A percentile compares a stretch with the other conserved stretches of the same genome.
These are phyloP conservation scores for Dysmachus trigonus DNA, from an alignment of 2,888 invertebrate species.

Conservation along the genomic window DNA sequence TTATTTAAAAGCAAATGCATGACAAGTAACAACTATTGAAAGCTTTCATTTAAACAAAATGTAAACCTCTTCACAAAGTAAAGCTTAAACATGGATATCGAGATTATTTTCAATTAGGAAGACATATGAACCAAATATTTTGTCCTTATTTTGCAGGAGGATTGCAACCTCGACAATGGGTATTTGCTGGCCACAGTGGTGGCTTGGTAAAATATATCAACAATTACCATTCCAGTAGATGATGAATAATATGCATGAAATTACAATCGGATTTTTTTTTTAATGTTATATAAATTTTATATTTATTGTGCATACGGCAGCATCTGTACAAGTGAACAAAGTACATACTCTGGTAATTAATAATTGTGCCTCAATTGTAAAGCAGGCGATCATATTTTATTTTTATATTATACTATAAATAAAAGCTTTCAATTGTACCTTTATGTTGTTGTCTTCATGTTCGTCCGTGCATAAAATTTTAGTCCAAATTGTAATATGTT, in stretches of 20 bases:
- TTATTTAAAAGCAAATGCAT: background rate
- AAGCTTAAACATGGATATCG: background rate
- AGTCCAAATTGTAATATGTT: background rate
- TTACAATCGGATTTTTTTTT: slow-evolving; percentile 28
- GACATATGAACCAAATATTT: background rate
- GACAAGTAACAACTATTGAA: background rate
- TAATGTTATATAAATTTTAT: slow-evolving; percentile 43
- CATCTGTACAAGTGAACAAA: background rate
- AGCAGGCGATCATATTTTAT: background rate
- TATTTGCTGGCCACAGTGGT: slow-evolving; percentile 72
- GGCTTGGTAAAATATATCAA: slow-evolving; percentile 65
- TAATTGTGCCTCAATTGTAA: background rate
- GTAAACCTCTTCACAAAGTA: background rate
- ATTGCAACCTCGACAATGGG: slow-evolving; percentile 72
- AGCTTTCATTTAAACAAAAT: slow-evolving; percentile 23
- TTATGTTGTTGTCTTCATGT: background rate
- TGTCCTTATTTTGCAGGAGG: slow-evolving; percentile 71
- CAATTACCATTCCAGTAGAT: background rate
- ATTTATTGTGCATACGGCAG: background rate
- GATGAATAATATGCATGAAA: background rate
- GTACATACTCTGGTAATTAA: background rate
- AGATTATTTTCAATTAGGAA: background rate
- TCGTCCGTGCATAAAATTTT: background rate
- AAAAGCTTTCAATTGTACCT: background rate
- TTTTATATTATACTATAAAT: slow-evolving; percentile 5